Base-by-base conservation (phyloP, 2,888 invertebrate species). In the Ferdinandea cuprea region DNA sequence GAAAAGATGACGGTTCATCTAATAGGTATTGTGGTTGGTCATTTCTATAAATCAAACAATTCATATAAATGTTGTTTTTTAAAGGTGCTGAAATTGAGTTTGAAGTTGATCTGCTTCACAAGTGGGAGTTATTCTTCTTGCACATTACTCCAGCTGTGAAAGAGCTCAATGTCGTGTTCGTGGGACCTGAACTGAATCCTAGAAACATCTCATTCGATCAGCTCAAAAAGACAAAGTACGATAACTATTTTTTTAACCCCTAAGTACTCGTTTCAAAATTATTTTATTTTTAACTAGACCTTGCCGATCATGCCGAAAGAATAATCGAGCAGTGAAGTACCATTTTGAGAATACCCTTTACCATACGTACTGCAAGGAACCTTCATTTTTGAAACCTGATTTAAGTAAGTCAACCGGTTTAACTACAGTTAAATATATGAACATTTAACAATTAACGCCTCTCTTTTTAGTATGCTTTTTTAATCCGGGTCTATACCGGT, bases 111-210 rank as follows among this genome's bases (percentile, higher is more conserved):
- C 92, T 93, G 11, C 89, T 95, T 2, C 92, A 92, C 63, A 94
- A 94, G 74, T 95, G 95, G 95, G 95, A 95, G 87, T 91, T 93
- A 42, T 93, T 95, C 87, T 93, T 95, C 80, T 88, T 95, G 0
- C 95, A 95, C 87, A 91, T 94, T 32, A 88, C 93, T 4, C 93
- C 94, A 0, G 89, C 91, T 0, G 86, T 94, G 0, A 91, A 92
- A 59, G 91, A 90, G 40, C 86, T 95, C 2, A 92, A 91, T 56
- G 90, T 95, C 1, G 92, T 93, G 0, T 93, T 95, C 56, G 90
- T 95, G 30, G 95, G 95, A 0, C 93, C 94, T 0, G 94, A 95
- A 86, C 89, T 95, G 0, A 92, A 93, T 87, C 91, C 93, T 0
- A 91, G 92, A 0, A 92, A 93, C 9, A 87, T 93, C 48, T 93